These are phyloP conservation scores for Gnathonemus echidnorhynchus DNA, from an alignment of 2,113 vertebrate species.

Conservation along the genomic window DNA sequence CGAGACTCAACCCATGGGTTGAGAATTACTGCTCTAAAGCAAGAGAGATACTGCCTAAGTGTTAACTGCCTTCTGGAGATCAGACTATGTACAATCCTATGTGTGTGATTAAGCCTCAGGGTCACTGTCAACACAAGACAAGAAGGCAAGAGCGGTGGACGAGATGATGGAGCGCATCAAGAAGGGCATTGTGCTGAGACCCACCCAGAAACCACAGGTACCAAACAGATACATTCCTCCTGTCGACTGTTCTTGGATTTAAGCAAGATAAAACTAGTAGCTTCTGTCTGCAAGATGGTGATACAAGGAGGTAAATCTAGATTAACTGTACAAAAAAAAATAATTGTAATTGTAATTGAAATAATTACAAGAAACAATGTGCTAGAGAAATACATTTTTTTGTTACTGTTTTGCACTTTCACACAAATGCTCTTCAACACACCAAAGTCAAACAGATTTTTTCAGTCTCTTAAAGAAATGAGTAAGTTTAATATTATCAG, in stretches of 20 bases:
- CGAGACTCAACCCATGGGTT: not conserved
- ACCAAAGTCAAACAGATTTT: not conserved
- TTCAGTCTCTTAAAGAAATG: not conserved
- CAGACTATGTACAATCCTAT: not conserved
- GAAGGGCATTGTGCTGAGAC: conserved; percentile 61
- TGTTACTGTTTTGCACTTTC: not conserved
- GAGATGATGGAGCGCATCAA: conserved; percentile 79
- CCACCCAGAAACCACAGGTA: conserved; percentile 27
- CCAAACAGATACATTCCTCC: not conserved
- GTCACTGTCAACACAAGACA: conserved; percentile 15
- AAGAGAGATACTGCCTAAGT: not conserved
- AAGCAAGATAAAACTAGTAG: not conserved
- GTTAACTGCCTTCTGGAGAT: not conserved
- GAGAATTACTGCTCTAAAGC: not conserved
- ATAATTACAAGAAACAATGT: not conserved
- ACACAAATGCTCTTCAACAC: not conserved
- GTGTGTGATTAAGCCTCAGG: conserved; percentile 29
- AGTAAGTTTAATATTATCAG: not conserved
- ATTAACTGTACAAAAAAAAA: not conserved
- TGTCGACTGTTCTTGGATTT: not conserved
- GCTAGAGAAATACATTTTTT: not conserved
- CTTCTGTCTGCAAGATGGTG: not conserved
- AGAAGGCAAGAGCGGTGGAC: conserved; percentile 60
- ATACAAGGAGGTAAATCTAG: not conserved
- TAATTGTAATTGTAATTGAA: no score